phyloP scores from a whole-genome alignment of 2,888 invertebrate species.

The Torymus texanus region DNA sequence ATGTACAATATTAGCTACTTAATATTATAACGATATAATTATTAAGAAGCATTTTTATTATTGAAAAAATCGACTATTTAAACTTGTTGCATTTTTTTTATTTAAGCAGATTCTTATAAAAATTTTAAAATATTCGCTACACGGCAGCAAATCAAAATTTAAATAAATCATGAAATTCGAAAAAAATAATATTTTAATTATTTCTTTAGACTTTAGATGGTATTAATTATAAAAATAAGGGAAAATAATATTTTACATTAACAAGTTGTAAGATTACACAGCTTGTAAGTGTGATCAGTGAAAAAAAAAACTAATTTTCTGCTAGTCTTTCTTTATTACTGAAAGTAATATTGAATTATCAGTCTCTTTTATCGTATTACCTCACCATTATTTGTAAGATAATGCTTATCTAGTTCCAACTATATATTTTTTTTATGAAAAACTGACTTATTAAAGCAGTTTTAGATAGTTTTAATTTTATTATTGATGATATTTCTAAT shows the following conservation, averaged over 20 bases:
- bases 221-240: conserved; percentile 24
- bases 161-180: conserved; percentile 27
- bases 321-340: conserved; percentile 26
- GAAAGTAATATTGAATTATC: conserved; percentile 50
- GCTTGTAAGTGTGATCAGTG: conserved; percentile 22
- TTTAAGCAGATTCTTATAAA: conserved; percentile 5
- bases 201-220: not conserved
- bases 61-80: conserved; percentile 26
- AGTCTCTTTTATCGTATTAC: conserved; percentile 53
- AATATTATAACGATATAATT: conserved; percentile 30
- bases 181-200: conserved; percentile 12
- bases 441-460: conserved; percentile 29
- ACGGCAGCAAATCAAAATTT: conserved; percentile 20
- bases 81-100: too few relatives aligned
- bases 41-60: conserved; percentile 22
- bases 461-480: not conserved
- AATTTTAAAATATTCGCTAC: conserved; percentile 29
- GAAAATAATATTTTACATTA: conserved; percentile 22
- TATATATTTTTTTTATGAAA: conserved; percentile 28
- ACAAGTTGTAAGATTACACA: not conserved
- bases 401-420: conserved; percentile 27
- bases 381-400: conserved; percentile 33
- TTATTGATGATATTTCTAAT: conserved; percentile 36
- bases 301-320: conserved; percentile 8
- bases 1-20: conserved; percentile 50